Evolutionary conservation across 2,888 invertebrate genomes (phyloP).

Genomic region (Aplocera efformata): DNA sequence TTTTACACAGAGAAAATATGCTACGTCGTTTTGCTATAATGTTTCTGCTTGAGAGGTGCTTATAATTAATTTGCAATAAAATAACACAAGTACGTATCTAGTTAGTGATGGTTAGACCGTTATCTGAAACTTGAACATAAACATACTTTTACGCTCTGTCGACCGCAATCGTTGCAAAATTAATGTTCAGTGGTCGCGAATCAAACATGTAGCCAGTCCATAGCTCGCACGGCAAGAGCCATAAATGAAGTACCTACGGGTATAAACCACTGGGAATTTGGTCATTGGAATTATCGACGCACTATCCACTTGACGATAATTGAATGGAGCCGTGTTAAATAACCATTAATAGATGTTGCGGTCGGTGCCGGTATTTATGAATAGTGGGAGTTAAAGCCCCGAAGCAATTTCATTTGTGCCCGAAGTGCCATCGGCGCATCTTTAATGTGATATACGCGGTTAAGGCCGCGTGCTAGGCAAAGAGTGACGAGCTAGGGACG

Average conservation of each 20-base stretch:
- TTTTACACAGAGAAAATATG: no score
- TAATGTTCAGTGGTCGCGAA: conserved; percentile 50
- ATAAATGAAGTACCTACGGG: conserved; percentile 60
- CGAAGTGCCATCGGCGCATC: conserved; percentile 30
- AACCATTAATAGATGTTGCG: conserved; percentile 67
- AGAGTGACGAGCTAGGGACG: conserved; percentile 13
- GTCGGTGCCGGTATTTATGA: conserved; percentile 60
- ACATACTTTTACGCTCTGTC: conserved; percentile 59
- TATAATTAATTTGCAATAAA: neutral
- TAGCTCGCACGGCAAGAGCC: conserved; percentile 50
- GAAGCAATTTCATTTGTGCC: conserved; percentile 28
- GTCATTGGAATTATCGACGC: conserved; percentile 62
- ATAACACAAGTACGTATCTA: no score
- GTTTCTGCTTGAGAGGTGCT: conserved; percentile 4
- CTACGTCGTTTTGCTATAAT: no score
- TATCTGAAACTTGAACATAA: conserved; percentile 46
- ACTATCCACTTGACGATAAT: conserved; percentile 67
- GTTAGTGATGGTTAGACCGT: conserved; percentile 2
- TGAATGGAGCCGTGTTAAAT: conserved; percentile 71
- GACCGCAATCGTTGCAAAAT: conserved; percentile 58
- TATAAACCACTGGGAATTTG: conserved; percentile 67
- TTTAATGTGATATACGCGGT: conserved; percentile 29
- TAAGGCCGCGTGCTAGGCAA: neutral
- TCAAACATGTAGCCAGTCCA: conserved; percentile 50
- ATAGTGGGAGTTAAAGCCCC: conserved; percentile 38